Conservation (phyloP, 30 jellyfish, hydroid and myxozoan species). For the Rhopilema esculentum region DNA sequence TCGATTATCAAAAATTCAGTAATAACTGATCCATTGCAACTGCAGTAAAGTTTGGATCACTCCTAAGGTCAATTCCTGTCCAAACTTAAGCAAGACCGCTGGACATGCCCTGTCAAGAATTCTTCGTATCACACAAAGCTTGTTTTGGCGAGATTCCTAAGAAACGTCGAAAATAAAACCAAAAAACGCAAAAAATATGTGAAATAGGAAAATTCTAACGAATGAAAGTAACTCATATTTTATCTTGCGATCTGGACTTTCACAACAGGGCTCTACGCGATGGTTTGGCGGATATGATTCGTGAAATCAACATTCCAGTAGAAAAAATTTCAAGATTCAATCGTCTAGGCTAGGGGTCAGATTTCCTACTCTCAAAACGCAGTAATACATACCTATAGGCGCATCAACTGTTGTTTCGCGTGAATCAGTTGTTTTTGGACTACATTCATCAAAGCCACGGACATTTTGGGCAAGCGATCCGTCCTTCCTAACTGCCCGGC, state of each 20-base stretch:
- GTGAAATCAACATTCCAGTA: not conserved
- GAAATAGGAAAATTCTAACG: no score
- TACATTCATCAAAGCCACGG: not conserved
- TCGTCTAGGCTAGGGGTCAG: not conserved
- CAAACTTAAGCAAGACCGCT: not conserved
- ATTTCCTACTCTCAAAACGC: not conserved
- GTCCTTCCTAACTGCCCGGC: constrained; percentile 3
- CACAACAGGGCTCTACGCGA: no score
- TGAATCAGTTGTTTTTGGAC: constrained; percentile 23
- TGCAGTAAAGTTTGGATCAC: not conserved
- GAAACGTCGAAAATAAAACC: no score
- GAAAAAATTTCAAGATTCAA: not conserved
- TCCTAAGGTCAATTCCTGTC: not conserved
- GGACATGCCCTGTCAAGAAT: not conserved
- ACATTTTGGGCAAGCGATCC: constrained; percentile 8
- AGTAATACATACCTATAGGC: constrained; percentile 74
- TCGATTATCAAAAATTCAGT: no score
- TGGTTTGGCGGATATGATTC: not conserved
- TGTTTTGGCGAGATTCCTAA: no score
- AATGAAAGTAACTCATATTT: no score
- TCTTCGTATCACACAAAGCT: not conserved
- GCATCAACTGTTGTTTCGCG: constrained; percentile 66
- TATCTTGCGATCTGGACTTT: no score
- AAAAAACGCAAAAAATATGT: no score
- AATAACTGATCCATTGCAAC: not conserved